Evolutionary conservation across 2,113 vertebrate genomes (phyloP).

Genomic region (Willisornis vidua): DNA sequence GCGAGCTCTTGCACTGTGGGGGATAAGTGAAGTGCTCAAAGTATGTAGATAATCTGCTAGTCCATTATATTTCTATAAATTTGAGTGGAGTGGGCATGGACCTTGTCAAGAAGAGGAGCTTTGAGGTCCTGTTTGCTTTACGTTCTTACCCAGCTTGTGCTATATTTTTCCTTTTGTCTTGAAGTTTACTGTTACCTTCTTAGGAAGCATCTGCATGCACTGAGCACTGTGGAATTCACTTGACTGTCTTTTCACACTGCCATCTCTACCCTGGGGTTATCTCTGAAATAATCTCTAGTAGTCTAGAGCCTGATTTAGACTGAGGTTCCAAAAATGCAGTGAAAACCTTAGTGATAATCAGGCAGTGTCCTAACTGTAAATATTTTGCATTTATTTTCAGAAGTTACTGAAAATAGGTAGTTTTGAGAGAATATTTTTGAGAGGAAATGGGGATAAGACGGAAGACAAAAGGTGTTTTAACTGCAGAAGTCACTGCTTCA

Average conservation of each 20-base stretch:
- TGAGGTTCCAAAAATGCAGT: background rate
- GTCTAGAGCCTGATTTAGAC: background rate
- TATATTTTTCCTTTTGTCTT: background rate
- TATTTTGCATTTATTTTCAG: background rate
- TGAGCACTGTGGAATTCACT: background rate
- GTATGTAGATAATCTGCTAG: background rate
- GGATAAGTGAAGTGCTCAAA: background rate
- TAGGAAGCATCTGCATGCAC: background rate
- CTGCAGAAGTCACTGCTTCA: background rate
- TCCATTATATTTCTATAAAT: background rate
- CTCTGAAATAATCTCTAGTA: background rate
- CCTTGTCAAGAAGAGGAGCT: background rate
- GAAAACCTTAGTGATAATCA: background rate
- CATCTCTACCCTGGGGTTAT: background rate
- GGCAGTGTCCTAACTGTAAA: background rate
- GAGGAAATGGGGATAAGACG: background rate
- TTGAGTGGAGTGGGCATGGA: accelerated
- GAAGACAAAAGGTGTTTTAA: background rate
- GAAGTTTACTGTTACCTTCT: background rate
- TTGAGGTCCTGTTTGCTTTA: background rate
- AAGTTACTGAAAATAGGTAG: background rate
- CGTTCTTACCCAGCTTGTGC: background rate
- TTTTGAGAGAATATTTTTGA: background rate
- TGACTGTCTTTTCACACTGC: background rate
- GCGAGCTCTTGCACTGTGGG: accelerated